Percentiles rank a stretch among this genome's conserved stretches.
Evolutionary conservation across 2,113 vertebrate genomes (phyloP).

Genomic region (Rhineura floridana): DNA sequence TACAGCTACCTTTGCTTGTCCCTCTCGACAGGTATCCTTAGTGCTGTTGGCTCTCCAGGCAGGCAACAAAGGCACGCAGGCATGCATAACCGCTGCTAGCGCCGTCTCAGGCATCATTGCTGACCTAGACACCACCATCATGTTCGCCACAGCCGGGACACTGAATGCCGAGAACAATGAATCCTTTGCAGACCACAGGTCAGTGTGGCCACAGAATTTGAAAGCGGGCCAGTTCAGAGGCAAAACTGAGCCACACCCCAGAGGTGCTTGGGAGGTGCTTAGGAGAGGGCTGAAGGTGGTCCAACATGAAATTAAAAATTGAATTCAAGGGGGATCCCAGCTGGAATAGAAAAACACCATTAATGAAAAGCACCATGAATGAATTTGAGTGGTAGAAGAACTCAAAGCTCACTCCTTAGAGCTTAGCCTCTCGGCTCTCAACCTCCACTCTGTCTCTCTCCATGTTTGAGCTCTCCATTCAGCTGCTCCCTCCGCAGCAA

Average conservation of each 20-base stretch:
- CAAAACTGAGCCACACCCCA: background rate
- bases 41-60: slow-evolving; percentile 96
- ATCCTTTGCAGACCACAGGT: slow-evolving; percentile 98
- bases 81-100: slow-evolving; percentile 95
- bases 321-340: no score
- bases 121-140: slow-evolving; percentile 98
- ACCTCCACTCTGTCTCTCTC: background rate
- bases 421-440: no score
- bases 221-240: background rate
- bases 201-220: background rate
- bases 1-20: background rate
- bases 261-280: no score
- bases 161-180: slow-evolving; percentile 95
- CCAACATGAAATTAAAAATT: no score
- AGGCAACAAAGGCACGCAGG: slow-evolving; percentile 97
- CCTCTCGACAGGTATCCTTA: slow-evolving; percentile 86
- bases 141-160: slow-evolving; percentile 98
- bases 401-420: no score
- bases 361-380: no score
- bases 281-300: no score
- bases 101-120: slow-evolving; percentile 97
- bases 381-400: no score
- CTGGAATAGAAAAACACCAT: no score
- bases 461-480: background rate
- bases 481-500: no score